Evolutionary conservation across 2,797 vertebrate genomes (phyloP).

Genomic region (Mormyrus proboscirostris): DNA sequence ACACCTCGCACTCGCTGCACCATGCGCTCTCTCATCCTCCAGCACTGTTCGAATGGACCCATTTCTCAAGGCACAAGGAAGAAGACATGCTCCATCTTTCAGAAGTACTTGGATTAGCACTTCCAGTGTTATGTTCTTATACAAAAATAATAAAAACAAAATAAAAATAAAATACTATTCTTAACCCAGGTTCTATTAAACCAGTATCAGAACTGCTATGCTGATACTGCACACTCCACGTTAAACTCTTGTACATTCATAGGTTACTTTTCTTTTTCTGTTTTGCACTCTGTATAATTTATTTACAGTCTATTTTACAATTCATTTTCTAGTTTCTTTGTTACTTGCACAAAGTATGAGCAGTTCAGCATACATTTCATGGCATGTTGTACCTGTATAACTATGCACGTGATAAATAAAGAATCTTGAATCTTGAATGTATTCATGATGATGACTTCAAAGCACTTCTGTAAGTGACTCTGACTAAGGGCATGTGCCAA

Average conservation of each 20-base stretch:
- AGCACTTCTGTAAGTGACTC: background rate
- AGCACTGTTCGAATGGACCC: background rate
- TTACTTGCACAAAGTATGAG: too few species aligned
- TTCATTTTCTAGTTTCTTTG: too few species aligned
- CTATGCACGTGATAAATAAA: too few species aligned
- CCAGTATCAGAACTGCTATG: background rate
- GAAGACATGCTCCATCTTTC: background rate
- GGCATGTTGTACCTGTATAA: too few species aligned
- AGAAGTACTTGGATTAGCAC: background rate
- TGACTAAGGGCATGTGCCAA: background rate
- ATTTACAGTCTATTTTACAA: too few species aligned
- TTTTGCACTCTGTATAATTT: too few species aligned
- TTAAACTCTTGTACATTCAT: too few species aligned
- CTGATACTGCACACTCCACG: too few species aligned
- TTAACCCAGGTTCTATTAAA: background rate
- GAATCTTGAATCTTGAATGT: background rate
- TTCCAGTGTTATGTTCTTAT: background rate
- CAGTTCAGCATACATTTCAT: too few species aligned
- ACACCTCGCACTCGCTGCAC: background rate
- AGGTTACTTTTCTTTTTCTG: too few species aligned
- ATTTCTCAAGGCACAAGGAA: background rate
- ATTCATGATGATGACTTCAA: background rate
- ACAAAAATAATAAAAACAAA: background rate
- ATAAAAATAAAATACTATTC: too few species aligned
- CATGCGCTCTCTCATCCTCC: background rate